Evolutionary conservation across 2,888 invertebrate species (phyloP), one percentile per base, ranked within the genome.

Genomic region (Taphrorychus bicolor): DNA sequence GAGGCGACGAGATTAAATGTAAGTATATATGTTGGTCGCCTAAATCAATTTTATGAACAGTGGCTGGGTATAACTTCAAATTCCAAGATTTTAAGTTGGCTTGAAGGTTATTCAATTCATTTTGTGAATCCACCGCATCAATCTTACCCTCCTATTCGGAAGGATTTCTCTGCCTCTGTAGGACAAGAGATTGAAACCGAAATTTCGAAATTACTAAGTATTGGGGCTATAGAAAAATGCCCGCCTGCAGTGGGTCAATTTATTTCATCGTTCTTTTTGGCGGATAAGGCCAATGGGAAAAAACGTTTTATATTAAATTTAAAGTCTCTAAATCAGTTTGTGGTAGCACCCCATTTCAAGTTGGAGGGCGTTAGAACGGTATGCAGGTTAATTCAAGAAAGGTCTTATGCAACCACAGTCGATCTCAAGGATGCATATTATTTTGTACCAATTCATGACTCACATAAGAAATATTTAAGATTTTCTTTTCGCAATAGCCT

Each of bases 241-340:
- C 45, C 58, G 3, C 48, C 57, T 17, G 11, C 2, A 9, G 16
- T 49, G 1, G 64, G 57, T 14, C 73, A 75, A 61, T 73, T 72
- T 49, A 16, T 75, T 16, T 74, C 74, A 5, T 24, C 49, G 40
- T 57, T 70, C 62, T 75, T 74, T 67, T 64, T 72, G 64, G 66
- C 67, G 48, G 73, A 71, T 49, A 67, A 72, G 70, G 60, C 71
- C 16, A 66, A 71, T 32, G 68, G 68, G 0, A 68, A 72, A 60
- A 56, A 58, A 21, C 64, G 75, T 1, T 73, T 76, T 64, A 75
- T 77, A 59, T 63, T 75, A 18, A 76, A 74, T 53, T 17, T 56
- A 17, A 56, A 56, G 18, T 5, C 2, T 3, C 56, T 76, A 19
- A 74, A 76, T 54, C 19, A 61, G 52, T 75, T 66, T 57, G 51